Evolutionary conservation across 2,797 vertebrate genomes (phyloP), one percentile per base, ranked within the genome.

Genomic region (Pteronotus mesoamericanus): DNA sequence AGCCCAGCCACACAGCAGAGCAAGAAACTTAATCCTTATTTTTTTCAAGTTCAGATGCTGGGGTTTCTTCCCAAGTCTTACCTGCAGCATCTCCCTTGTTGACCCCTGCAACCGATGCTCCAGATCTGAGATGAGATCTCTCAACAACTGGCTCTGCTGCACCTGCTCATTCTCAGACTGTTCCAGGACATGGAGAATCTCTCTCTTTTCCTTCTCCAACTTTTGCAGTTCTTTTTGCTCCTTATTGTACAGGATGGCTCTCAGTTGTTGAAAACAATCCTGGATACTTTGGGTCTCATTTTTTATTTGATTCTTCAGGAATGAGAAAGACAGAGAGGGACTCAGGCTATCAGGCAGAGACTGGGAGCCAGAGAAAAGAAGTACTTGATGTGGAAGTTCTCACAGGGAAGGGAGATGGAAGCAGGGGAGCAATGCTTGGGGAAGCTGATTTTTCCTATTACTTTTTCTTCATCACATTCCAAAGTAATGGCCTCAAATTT

Each of bases 31-130:
- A 9, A 15, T 48, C 59, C 84, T 68, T 80, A n/a, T 11, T 51
- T 42, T 6, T 10, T 46, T 71, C 84, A 34, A 59, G 32, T 91
- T 84, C 57, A 77, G 69, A 37, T 16, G 10, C n/a, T 80, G 39
- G 12, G 16, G 9, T 8, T 64, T 46, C 32, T 21, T 72, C 44
- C 12, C 9, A 1, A 71, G 46, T 71, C 92, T 94, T 68, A 97
- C 97, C 95, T 97, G 97, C 14, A 96, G 68, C 85, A 95, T 89
- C 14, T 78, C 53, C 15, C 68, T 1, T 1, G 12, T 0, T 29
- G 95, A 78, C 6, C 10, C 77, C 34, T 78, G 0, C 29, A 97
- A 10, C 6, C 3, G 53, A 22, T 0, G 3, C 7, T 96, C 34
- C 72, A 94, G 4, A 34, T 90, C 85, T 4, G 72, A 82, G 71